Evolutionary conservation across 92 coral and sea anemone species (phyloP), one percentile per base, ranked within the genome.

Genomic region (Phenganax stokvisi): DNA sequence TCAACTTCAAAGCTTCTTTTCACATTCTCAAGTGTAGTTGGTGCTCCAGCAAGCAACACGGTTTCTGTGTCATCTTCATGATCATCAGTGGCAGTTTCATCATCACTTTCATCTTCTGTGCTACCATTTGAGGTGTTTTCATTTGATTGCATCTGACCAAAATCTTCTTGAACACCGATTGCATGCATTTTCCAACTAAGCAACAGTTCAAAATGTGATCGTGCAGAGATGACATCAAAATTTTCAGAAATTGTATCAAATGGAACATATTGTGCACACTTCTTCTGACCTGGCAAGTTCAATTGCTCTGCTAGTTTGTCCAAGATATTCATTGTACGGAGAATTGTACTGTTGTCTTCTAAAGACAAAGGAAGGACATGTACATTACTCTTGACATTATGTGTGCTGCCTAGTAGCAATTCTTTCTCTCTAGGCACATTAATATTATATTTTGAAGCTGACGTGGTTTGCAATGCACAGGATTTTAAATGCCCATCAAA

Each of bases 291-390:
- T 52, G 85, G 84, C 12, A 85, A 44, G 6, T 31, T 7, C 72
- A 85, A 85, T 4, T 56, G 44, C 61, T 20, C 9, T 11, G 88
- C 44, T 53, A 85, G 64, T 51, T 80, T 71, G 63, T 85, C 85
- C 27, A 85, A 74, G 59, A 80, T 80, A 16, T 66, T 47, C 88
- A 85, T 80, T 44, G 88, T 74, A 12, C 82, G 85, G 28, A 85
- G 31, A 80, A 85, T 71, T 80, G 84, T 80, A 75, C 80, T 85
- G 78, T 84, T 84, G 54, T 84, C 87, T 57, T 84, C 87, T 13
- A 84, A 80, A 1, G 87, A 68, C 74, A 84, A 77, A 8, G 87
- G 73, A 28, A 77, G 51, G 56, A 84, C 27, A 55, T 76, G 87
- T 6, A 84, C 87, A 76, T 84, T 77, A 47, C 87, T 84, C 76